Percentiles rank a stretch among this genome's conserved stretches.
These are phyloP conservation scores for Scartelaos histophorus DNA, from an alignment of 2,113 vertebrate genomes.

Conservation along the genomic window DNA sequence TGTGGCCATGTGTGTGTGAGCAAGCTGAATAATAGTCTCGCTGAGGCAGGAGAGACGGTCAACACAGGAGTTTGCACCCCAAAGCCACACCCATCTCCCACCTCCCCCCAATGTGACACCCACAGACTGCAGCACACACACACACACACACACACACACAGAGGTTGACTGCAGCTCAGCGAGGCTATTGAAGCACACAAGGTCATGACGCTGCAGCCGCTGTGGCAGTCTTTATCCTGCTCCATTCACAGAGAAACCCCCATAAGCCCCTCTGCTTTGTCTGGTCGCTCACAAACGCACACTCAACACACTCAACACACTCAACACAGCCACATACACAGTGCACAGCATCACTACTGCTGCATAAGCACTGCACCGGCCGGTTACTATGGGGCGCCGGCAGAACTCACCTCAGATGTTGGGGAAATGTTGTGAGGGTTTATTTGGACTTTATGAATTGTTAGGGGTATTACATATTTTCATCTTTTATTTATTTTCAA, in stretches of 20 bases:
- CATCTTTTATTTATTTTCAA: not conserved
- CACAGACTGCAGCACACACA: constrained; percentile 12
- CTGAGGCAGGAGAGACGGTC: constrained; percentile 63
- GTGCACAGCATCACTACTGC: constrained; percentile 49
- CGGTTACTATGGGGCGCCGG: constrained; percentile 39
- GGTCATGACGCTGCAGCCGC: constrained; percentile 72
- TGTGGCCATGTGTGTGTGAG: constrained; percentile 2
- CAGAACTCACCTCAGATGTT: not conserved
- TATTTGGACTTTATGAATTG: no score
- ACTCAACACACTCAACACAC: constrained; percentile 26
- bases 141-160: not conserved
- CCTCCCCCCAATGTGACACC: not conserved
- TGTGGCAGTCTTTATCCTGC: constrained; percentile 59
- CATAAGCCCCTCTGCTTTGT: constrained; percentile 68
- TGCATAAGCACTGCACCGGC: constrained; percentile 66
- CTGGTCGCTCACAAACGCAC: constrained; percentile 36
- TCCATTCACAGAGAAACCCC: constrained; percentile 64
- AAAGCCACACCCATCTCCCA: constrained; percentile 33
- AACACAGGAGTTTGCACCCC: constrained; percentile 50
- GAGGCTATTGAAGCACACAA: constrained; percentile 81
- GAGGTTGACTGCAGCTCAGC: constrained; percentile 77
- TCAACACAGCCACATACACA: constrained; percentile 21
- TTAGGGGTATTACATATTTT: not conserved
- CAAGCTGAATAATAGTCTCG: constrained; percentile 64
- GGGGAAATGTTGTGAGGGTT: not conserved